Base-by-base conservation (phyloP, 2,888 invertebrate genomes). In the Amblyjoppa fuscipennis region DNA sequence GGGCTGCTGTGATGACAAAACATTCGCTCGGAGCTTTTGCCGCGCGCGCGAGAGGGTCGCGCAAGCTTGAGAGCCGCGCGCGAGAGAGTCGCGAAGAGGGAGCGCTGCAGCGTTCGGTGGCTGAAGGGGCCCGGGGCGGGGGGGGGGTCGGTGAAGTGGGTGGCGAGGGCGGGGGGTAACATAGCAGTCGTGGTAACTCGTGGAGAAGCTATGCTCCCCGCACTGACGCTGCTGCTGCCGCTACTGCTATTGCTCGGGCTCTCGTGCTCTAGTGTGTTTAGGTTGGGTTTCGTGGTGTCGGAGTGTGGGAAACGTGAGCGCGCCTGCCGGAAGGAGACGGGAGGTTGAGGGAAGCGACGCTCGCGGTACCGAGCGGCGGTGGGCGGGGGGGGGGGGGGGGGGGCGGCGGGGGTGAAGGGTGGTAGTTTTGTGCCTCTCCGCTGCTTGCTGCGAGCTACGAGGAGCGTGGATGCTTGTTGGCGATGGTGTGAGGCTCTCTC, bases 11-110 rank as follows among this genome's bases (percentile, higher is more conserved):
- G 93, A 93, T 93, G 93, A 93, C 93, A 93, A 93, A 92, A 93
- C 93, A 93, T 93, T 93, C 91, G 93, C 93, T 91, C 91, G 89
- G 90, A 92, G 92, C 91, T 93, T 92, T 91, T 92, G 92, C 91
- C 59, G 78, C 76, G 80, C 85, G 74, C 82, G 80, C 34, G 73
- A 31, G 76, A 83, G 78, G 73, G 79, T n/a, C 59, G 73, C 38
- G 66, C 49, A 13, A 77, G 49, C 13, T 69, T 66, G 73, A 75
- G 81, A 86, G 87, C 88, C 85, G 68, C 85, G 70, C 85, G 82
- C 49, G 76, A 59, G 77, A 81, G 77, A 75, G 78, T 38, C 53
- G 76, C 64, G 89, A 88, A 87, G 85, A 86, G 83, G 84, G 88
- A 53, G 74, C 86, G 59, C 81, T 80, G 81, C 81, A 81, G 49